A percentile compares a stretch with the other conserved stretches of the same genome.
Evolutionary conservation across 2,888 invertebrate genomes (phyloP).

Genomic region (Nymphalis c-album): DNA sequence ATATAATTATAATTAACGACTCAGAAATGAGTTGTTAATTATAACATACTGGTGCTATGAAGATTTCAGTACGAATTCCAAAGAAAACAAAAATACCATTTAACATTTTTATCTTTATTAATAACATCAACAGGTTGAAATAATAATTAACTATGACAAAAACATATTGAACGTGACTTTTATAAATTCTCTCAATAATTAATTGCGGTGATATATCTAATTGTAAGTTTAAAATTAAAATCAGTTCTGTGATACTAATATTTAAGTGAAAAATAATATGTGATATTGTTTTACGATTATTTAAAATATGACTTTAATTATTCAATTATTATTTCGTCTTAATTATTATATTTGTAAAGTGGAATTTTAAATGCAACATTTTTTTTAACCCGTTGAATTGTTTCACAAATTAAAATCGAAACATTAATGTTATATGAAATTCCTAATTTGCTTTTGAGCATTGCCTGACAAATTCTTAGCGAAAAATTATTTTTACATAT

Average conservation of each 20-base stretch:
- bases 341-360: slow-evolving; percentile 7
- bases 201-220: slow-evolving; percentile 44
- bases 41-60: background rate
- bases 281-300: slow-evolving; percentile 45
- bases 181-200: slow-evolving; percentile 48
- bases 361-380: slow-evolving; percentile 27
- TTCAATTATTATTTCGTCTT: slow-evolving; percentile 26
- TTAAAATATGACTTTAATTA: slow-evolving; percentile 25
- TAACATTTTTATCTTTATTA: slow-evolving; percentile 45
- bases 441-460: slow-evolving; percentile 4
- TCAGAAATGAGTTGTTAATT: too few relatives aligned
- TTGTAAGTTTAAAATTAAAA: slow-evolving; percentile 30
- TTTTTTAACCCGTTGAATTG: slow-evolving; percentile 6
- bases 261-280: slow-evolving; percentile 42
- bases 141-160: slow-evolving; percentile 47
- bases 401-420: background rate
- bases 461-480: slow-evolving; percentile 10
- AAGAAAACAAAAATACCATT: slow-evolving; percentile 23
- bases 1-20: too few relatives aligned
- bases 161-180: slow-evolving; percentile 46
- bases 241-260: slow-evolving; percentile 40
- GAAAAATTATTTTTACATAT: slow-evolving; percentile 28
- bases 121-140: slow-evolving; percentile 53
- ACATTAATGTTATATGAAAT: background rate
- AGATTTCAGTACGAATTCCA: background rate